Conservation (phyloP, 2,888 invertebrate species). For the Yponomeuta plumbellus region DNA sequence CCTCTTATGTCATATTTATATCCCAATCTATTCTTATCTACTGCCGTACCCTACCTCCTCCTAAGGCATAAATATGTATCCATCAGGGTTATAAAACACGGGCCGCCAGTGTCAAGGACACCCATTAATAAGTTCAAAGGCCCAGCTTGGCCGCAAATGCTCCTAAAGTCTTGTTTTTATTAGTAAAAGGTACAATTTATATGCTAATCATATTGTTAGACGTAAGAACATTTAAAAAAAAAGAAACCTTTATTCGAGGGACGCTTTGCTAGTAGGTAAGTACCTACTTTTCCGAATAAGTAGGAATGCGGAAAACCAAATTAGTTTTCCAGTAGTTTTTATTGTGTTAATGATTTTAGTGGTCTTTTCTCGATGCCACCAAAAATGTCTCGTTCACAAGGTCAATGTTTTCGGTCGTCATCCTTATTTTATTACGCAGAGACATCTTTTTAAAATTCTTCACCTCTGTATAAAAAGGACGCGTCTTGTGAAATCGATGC, state of each 20-base stretch:
- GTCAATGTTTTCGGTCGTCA: not conserved
- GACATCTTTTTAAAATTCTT: slow-evolving; percentile 8
- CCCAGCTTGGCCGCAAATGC: not conserved
- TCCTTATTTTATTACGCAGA: not conserved
- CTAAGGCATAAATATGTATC: not conserved
- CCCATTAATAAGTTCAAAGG: not conserved
- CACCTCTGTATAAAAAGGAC: slow-evolving; percentile 3
- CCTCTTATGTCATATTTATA: too few relatives aligned
- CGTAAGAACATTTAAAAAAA: not conserved
- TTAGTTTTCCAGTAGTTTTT: not conserved
- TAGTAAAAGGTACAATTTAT: too few relatives aligned
- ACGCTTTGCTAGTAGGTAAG: too few relatives aligned
- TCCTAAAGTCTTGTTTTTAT: not conserved
- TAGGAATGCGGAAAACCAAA: not conserved
- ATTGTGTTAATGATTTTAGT: not conserved
- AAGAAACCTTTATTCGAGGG: not conserved
- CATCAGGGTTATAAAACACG: not conserved
- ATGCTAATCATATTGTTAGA: too few relatives aligned
- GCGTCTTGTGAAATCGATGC: not conserved
- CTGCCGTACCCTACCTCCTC: not conserved
- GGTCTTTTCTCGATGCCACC: not conserved
- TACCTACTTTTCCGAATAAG: not conserved
- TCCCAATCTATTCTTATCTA: not conserved
- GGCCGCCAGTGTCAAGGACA: not conserved
- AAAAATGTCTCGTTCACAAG: not conserved